These are phyloP conservation scores for Gymnocheta viridis DNA, from an alignment of 2,888 invertebrate species.

Conservation along the genomic window DNA sequence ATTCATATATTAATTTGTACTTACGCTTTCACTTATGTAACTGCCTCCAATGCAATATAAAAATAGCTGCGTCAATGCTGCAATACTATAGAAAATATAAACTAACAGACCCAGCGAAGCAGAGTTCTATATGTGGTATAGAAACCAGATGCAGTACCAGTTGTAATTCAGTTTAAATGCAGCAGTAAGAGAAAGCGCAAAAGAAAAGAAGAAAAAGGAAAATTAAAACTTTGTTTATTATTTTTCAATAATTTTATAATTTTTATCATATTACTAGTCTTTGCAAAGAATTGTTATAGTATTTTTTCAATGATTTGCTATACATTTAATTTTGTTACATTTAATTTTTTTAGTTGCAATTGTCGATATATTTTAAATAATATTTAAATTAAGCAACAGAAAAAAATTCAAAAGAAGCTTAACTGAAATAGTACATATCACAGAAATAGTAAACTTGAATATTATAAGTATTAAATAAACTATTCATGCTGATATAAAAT, in stretches of 20 bases:
- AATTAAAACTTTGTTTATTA: constrained; percentile 41
- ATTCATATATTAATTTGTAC: constrained; percentile 55
- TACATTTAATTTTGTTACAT: too few species aligned
- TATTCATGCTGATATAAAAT: too few species aligned
- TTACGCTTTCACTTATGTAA: constrained; percentile 79
- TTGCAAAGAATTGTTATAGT: too few species aligned
- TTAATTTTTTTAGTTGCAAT: too few species aligned
- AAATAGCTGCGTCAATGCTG: constrained; percentile 78
- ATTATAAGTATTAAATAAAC: too few species aligned
- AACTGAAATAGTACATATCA: too few species aligned
- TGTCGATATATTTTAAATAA: too few species aligned
- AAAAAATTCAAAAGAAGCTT: too few species aligned
- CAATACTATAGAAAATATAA: constrained; percentile 78
- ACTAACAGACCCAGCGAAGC: constrained; percentile 76
- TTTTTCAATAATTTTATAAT: background rate
- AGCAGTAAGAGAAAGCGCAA: constrained; percentile 26
- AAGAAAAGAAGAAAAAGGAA: constrained; percentile 8
- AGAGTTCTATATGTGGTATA: constrained; percentile 74
- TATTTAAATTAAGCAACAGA: too few species aligned
- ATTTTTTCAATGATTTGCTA: too few species aligned
- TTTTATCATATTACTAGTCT: too few species aligned
- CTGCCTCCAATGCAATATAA: constrained; percentile 80
- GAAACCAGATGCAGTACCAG: background rate
- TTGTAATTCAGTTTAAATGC: background rate
- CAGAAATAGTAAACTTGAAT: too few species aligned